A percentile compares a stretch with the other conserved stretches of the same genome.
These are phyloP conservation scores for Tragelaphus buxtoni DNA, from an alignment of 2,113 vertebrate species.

Conservation along the genomic window DNA sequence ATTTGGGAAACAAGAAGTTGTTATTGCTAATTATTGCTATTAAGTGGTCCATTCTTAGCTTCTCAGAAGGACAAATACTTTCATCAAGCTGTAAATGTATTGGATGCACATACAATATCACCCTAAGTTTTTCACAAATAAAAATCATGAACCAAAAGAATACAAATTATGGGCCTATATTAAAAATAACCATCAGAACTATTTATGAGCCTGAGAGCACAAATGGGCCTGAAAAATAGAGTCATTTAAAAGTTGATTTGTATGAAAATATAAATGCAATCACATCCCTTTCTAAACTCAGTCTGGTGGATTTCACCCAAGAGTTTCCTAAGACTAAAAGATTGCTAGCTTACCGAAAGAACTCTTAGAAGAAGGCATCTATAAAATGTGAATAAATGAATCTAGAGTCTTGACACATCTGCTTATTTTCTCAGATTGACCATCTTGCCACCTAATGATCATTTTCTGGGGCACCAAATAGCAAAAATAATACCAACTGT, in stretches of 20 bases:
- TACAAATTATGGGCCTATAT: not conserved
- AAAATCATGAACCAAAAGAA: slow-evolving; percentile 18
- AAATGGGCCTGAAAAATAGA: not conserved
- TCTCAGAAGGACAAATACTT: not conserved
- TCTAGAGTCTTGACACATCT: not conserved
- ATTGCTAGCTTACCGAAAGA: not conserved
- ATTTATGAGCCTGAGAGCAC: not conserved
- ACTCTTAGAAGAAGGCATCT: not conserved
- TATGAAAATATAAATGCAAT: not conserved
- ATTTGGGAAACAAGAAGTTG: not conserved
- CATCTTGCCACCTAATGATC: not conserved
- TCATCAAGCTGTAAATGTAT: not conserved
- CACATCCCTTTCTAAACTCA: not conserved
- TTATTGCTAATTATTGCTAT: slow-evolving; percentile 27
- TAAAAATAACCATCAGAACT: not conserved
- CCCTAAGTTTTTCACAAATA: not conserved
- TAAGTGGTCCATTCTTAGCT: not conserved
- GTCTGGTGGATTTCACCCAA: not conserved
- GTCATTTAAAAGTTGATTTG: not conserved
- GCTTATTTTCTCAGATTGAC: not conserved
- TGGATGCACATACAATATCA: not conserved
- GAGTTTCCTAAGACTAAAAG: not conserved
- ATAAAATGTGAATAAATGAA: not conserved
- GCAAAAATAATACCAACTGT: not conserved
- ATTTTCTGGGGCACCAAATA: not conserved